Base-by-base conservation (phyloP, 2,888 invertebrate genomes). In the Melieria crassipennis region DNA sequence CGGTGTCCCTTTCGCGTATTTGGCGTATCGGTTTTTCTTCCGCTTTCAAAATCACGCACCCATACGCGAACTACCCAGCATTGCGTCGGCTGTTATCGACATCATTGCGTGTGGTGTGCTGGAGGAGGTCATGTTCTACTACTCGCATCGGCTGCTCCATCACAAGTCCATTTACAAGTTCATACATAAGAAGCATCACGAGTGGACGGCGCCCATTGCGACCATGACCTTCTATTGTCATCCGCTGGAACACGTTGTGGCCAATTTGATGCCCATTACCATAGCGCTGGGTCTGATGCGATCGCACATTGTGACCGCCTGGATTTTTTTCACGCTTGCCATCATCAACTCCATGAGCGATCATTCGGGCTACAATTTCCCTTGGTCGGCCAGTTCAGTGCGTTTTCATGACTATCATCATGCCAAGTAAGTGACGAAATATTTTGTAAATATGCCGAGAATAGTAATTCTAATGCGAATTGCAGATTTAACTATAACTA, bases 341-440 rank as follows among this genome's bases (percentile, higher is more conserved):
- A 89, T 93, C 74, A 30, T 30, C 30, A 30, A 30, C 30, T 30
- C 30, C 30, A 30, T 30, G 30, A 30, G 30, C 30, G 30, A 30
- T 30, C 30, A 30, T 30, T 30, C 30, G 30, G 30, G 30, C 30
- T 30, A 30, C 30, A 1, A 30, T 84, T 88, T 95, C 79, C 95
- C 95, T 2, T 92, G 94, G 84, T 80, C 81, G 0, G 61, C 72
- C 4, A 92, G 92, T 1, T 93, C 93, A 6, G 93, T 94, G 10
- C 93, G 94, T 83, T 92, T 93, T 5, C 95, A 95, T 82, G 95
- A 95, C 86, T 95, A 92, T 83, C 95, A 95, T 84, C 95, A 95
- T 85, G 89, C 93, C 77, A 94, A 94, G 92, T 92, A 86, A 89
- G 78, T 78, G 10, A n/a, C 0, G 4, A 60, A 30, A 30, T 30